Evolutionary conservation across 2,888 invertebrate species (phyloP).

Genomic region (Cataglyphis altisquamis): DNA sequence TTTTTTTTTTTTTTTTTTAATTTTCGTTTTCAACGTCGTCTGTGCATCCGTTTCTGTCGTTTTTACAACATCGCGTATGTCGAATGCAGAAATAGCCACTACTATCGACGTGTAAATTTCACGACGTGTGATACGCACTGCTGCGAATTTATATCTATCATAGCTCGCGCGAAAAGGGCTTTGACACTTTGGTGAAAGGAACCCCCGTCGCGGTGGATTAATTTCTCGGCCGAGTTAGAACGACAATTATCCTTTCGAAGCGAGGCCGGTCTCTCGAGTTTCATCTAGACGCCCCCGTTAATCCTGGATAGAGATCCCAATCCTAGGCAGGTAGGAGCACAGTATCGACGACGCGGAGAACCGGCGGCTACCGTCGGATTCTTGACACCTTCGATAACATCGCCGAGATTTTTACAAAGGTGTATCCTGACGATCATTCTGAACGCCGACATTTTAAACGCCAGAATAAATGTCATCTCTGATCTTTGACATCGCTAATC

Average conservation of each 20-base stretch:
- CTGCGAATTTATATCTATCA: conserved; percentile 19
- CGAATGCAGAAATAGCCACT: neutral
- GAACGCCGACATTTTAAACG: neutral
- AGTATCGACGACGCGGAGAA: conserved; percentile 67
- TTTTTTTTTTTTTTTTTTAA: neutral
- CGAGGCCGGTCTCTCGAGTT: conserved; percentile 72
- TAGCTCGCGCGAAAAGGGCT: neutral
- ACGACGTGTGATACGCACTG: conserved; percentile 14
- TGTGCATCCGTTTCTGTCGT: neutral
- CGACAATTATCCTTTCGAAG: conserved; percentile 57
- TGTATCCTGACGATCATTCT: neutral
- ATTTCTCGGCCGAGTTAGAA: conserved; percentile 33
- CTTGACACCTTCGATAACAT: conserved; percentile 68
- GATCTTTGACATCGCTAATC: neutral
- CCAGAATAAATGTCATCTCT: conserved; percentile 15
- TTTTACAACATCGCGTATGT: neutral
- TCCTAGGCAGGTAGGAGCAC: conserved; percentile 76
- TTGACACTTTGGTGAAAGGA: conserved; percentile 5
- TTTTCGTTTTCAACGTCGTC: neutral
- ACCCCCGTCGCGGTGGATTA: conserved; percentile 11
- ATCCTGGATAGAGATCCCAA: conserved; percentile 78
- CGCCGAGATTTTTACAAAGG: conserved; percentile 19
- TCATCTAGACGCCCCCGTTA: conserved; percentile 24
- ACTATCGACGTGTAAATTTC: neutral
- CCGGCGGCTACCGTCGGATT: conserved; percentile 79